Evolutionary conservation across 2,113 vertebrate species (phyloP).

Genomic region (Megaptera novaeangliae): DNA sequence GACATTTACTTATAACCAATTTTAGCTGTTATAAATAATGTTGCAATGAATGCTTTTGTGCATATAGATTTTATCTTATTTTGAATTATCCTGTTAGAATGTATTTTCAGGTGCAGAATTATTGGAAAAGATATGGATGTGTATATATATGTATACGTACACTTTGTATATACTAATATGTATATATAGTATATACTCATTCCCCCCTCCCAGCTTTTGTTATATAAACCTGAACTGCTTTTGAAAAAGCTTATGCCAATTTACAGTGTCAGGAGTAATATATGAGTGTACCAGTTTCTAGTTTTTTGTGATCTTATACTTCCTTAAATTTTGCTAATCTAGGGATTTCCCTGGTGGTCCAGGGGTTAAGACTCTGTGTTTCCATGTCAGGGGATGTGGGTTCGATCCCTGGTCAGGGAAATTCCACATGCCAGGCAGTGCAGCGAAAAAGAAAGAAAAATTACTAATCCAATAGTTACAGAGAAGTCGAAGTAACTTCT

Average conservation of each 20-base stretch:
- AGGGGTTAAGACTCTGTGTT: no score
- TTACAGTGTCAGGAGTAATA: slow-evolving; percentile 29
- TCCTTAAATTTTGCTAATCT: slow-evolving; percentile 44
- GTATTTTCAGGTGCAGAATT: neutral
- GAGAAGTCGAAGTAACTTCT: neutral
- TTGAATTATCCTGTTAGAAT: slow-evolving; percentile 20
- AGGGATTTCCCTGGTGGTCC: no score
- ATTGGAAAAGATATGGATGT: neutral
- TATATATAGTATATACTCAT: neutral
- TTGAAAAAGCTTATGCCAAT: slow-evolving; percentile 29
- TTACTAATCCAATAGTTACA: slow-evolving; percentile 43
- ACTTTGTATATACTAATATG: no score
- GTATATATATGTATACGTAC: no score
- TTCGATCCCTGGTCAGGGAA: no score
- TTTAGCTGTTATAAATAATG: slow-evolving; percentile 11
- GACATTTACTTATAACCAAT: neutral
- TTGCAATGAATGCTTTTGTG: neutral
- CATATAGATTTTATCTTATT: slow-evolving; percentile 28
- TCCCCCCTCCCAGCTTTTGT: neutral
- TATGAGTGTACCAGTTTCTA: neutral
- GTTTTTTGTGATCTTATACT: neutral
- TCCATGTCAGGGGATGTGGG: no score
- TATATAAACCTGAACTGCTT: slow-evolving; percentile 33
- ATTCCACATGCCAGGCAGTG: no score
- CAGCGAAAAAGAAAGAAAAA: no score